Evolutionary conservation across 2,113 vertebrate species (phyloP).

Genomic region (Labeo catla): DNA sequence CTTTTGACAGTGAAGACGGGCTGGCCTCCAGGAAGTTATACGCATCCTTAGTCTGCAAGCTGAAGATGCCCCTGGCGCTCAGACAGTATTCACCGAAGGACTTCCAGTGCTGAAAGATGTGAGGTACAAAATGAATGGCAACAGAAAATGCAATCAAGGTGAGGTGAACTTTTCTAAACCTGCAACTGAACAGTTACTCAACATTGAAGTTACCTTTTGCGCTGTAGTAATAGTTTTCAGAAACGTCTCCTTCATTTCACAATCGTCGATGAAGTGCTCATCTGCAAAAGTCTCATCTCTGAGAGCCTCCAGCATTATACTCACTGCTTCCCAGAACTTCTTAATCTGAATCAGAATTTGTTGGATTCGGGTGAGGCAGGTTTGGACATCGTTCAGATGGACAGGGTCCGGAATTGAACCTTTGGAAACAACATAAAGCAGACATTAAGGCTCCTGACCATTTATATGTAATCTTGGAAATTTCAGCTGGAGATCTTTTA

Average conservation of each 20-base stretch:
- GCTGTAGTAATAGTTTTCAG: background rate
- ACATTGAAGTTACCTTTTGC: background rate
- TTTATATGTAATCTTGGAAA: too few relatives aligned
- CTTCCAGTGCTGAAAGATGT: constrained; percentile 25
- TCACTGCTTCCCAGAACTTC: background rate
- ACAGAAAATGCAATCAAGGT: background rate
- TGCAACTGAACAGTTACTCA: background rate
- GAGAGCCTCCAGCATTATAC: background rate
- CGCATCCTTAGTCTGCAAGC: constrained; percentile 27
- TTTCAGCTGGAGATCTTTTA: background rate
- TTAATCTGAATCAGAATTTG: background rate
- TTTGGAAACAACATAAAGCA: background rate
- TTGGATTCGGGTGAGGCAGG: background rate
- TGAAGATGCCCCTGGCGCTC: background rate
- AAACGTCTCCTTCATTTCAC: background rate
- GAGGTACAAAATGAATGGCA: background rate
- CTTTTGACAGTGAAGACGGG: background rate
- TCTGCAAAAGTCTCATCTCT: background rate
- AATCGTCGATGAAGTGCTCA: background rate
- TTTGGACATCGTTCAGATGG: background rate
- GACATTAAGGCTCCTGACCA: background rate
- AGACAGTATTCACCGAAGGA: background rate
- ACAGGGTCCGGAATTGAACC: background rate
- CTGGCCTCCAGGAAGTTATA: constrained; percentile 44
- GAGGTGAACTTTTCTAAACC: background rate